Conservation (phyloP, 2,888 invertebrate genomes). For the Lamellibrachia columna region DNA sequence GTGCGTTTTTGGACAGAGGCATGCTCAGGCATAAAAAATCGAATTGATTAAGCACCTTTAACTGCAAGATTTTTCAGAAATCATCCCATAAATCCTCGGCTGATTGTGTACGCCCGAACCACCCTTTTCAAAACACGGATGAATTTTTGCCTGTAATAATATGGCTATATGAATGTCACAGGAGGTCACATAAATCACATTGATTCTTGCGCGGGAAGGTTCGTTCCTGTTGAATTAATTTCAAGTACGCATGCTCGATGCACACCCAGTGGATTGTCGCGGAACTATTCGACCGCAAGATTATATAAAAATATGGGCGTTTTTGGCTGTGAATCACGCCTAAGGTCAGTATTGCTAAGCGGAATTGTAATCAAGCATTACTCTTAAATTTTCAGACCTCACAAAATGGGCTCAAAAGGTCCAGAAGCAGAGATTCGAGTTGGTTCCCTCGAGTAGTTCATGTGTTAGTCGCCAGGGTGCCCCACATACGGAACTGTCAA, state of each 20-base stretch:
- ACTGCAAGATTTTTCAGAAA: too few species aligned
- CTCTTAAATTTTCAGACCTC: neutral
- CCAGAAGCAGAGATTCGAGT: too few species aligned
- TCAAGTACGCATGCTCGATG: neutral
- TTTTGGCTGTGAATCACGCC: neutral
- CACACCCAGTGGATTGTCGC: neutral
- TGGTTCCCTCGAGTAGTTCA: neutral
- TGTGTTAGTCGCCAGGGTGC: neutral
- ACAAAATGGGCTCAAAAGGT: neutral
- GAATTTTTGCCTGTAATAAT: too few species aligned
- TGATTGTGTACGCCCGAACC: too few species aligned
- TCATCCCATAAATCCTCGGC: too few species aligned
- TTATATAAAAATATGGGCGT: neutral
- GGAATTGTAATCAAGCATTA: slow-evolving; percentile 3
- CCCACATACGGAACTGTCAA: neutral
- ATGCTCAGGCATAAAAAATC: too few species aligned
- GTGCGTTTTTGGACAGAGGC: too few species aligned
- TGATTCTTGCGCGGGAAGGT: neutral
- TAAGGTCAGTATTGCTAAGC: neutral
- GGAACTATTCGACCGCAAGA: neutral
- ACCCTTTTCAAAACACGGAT: too few species aligned
- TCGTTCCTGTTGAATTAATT: neutral
- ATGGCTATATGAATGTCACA: neutral
- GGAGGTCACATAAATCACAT: neutral
- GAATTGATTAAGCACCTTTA: too few species aligned